Evolutionary conservation across 2,888 invertebrate genomes (phyloP), one percentile per base, ranked within the genome.

Genomic region (Machimus atricapillus): DNA sequence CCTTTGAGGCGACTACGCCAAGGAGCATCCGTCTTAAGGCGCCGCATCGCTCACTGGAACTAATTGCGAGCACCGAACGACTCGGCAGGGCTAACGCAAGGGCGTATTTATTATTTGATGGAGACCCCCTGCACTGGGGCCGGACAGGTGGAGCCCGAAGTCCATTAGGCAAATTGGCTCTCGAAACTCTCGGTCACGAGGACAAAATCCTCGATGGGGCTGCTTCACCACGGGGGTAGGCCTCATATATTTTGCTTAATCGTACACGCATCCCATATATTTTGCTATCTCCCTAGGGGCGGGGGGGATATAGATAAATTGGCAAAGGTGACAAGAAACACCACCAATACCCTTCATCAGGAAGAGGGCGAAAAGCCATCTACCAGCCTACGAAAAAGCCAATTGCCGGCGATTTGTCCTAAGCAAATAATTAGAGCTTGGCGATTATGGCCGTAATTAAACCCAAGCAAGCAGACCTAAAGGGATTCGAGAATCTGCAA

Each of bases 391-490:
- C 66, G 66, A n/a, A 34, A 27, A 82, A 82, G n/a, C 16, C 27
- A 31, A 37, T 37, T 58, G 27, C 31, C 16, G n/a, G 66, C 66
- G 82, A 82, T 82, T 81, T 82, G 34, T 58, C 82, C 82, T 66
- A 58, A 82, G 82, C 66, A 82, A 82, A 82, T 82, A 82, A 82
- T 66, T 82, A 56, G 31, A 82, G 56, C 82, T 37, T 19, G 37
- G 34, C 52, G 66, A 34, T 82, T 56, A 82, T 23, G 66, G 16
- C 66, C 40, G n/a, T 82, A 82, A 82, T 82, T 82, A 58, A 82
- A n/a, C 66, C 82, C 40, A 66, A 82, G 82, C 34, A 82, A 82
- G 52, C 43, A 78, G 52, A 52, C 82, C 34, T 58, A 37, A 27
- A 14, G 66, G 82, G 23, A 52, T 56, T 19, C 43, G 43, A 7